Percentiles rank a stretch among this genome's conserved stretches.
Evolutionary conservation across 2,113 vertebrate genomes (phyloP).

Genomic region (Zosterops hypoxanthus): DNA sequence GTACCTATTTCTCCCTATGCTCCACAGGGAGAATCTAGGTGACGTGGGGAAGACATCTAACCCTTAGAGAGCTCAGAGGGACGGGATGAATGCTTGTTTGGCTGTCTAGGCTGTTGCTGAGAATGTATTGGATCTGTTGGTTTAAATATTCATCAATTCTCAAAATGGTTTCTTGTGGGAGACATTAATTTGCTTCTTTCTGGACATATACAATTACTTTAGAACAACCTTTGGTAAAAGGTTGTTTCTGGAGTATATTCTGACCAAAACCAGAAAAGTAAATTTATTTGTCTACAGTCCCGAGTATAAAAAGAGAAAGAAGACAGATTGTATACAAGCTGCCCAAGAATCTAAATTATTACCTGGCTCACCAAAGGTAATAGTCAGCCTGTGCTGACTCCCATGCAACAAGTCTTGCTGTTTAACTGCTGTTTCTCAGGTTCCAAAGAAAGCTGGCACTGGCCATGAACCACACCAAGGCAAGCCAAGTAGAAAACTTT

Average conservation of each 20-base stretch:
- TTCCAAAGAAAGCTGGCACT: background rate
- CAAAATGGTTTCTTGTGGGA: background rate
- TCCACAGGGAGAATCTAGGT: background rate
- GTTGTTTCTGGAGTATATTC: background rate
- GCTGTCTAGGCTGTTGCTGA: background rate
- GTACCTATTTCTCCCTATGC: background rate
- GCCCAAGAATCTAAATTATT: background rate
- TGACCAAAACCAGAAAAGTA: background rate
- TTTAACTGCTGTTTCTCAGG: background rate
- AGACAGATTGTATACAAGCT: background rate
- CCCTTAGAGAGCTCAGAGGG: background rate
- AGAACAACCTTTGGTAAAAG: background rate
- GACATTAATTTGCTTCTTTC: background rate
- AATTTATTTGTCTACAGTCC: background rate
- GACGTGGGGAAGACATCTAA: background rate
- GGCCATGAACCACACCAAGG: background rate
- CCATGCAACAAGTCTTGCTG: accelerated
- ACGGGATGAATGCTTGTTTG: background rate
- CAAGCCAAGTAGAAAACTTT: background rate
- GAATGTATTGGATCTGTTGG: background rate
- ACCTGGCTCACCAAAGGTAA: background rate
- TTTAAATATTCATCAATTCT: background rate
- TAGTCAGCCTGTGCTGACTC: background rate
- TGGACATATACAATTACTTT: background rate
- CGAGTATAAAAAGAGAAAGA: background rate